Percentiles rank a stretch among this genome's conserved stretches.
phyloP scores from a whole-genome alignment of 2,113 vertebrate genomes.

The Hippocampus comes region DNA sequence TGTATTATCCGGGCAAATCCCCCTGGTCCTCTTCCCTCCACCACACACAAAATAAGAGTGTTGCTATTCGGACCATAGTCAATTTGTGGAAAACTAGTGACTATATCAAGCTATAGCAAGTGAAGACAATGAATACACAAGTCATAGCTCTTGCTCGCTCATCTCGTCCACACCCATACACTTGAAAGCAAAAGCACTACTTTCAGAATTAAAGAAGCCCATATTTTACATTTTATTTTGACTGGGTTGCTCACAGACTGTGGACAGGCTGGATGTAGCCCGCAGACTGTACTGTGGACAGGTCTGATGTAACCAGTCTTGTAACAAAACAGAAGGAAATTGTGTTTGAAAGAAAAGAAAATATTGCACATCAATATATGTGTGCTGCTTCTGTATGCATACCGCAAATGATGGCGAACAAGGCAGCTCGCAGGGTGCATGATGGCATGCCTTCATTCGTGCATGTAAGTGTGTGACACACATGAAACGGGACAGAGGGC shows the following conservation, averaged over 20 bases:
- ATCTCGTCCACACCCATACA: no score
- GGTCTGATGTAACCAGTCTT: not conserved
- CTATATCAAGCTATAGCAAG: no score
- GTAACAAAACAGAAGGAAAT: not conserved
- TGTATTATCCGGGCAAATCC: no score
- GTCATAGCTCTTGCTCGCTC: not conserved
- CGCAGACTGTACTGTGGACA: no score
- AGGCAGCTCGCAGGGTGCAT: constrained; percentile 19
- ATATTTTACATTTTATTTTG: not conserved
- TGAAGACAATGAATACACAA: not conserved
- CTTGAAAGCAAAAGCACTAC: no score
- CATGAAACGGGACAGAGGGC: constrained; percentile 56
- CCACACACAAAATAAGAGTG: no score
- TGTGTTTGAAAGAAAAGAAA: constrained; percentile 8
- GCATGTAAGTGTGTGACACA: constrained; percentile 54
- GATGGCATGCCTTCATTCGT: constrained; percentile 50
- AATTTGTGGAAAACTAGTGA: no score
- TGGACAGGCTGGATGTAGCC: not conserved
- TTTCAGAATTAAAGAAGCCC: no score
- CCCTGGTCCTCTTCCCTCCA: no score
- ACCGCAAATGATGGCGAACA: not conserved
- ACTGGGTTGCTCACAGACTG: not conserved
- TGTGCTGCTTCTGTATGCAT: not conserved
- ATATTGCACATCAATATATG: constrained; percentile 1
- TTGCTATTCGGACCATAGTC: no score